These are phyloP conservation scores for Falcaria lacertinaria DNA, from an alignment of 2,888 invertebrate genomes.

Conservation along the genomic window DNA sequence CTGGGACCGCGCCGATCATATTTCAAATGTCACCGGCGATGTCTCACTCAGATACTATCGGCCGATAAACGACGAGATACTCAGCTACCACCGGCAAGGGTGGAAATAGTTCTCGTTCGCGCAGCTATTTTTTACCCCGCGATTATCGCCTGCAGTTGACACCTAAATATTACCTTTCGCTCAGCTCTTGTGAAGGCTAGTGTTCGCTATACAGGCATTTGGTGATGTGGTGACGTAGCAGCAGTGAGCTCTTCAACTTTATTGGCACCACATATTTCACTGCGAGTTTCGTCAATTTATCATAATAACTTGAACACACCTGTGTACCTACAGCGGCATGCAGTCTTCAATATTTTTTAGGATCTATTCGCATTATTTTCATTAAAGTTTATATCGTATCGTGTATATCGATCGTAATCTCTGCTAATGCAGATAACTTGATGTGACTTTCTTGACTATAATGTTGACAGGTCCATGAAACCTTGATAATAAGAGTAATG, in stretches of 20 bases:
- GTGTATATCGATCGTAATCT: no score
- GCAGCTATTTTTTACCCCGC: conserved; percentile 72
- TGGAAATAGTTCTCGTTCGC: conserved; percentile 61
- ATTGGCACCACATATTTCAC: conserved; percentile 58
- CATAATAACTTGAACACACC: neutral
- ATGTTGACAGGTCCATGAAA: no score
- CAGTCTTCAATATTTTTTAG: no score
- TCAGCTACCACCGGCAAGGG: conserved; percentile 62
- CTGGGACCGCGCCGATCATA: conserved; percentile 76
- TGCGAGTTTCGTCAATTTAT: conserved; percentile 33
- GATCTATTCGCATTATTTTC: no score
- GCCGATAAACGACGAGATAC: conserved; percentile 73
- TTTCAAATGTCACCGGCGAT: conserved; percentile 79
- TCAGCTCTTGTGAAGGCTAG: conserved; percentile 35
- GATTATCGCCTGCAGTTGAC: conserved; percentile 78
- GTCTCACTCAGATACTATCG: conserved; percentile 79
- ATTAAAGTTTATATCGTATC: no score
- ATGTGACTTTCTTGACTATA: no score
- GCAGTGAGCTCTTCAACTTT: conserved; percentile 59
- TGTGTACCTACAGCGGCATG: no score
- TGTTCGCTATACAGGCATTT: conserved; percentile 55
- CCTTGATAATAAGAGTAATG: no score
- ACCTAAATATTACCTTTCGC: conserved; percentile 77
- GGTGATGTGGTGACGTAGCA: conserved; percentile 43
- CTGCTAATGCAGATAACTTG: no score